These are phyloP conservation scores for Caenorhabditis doughertyi DNA, from an alignment of 2,888 invertebrate genomes.

Conservation along the genomic window DNA sequence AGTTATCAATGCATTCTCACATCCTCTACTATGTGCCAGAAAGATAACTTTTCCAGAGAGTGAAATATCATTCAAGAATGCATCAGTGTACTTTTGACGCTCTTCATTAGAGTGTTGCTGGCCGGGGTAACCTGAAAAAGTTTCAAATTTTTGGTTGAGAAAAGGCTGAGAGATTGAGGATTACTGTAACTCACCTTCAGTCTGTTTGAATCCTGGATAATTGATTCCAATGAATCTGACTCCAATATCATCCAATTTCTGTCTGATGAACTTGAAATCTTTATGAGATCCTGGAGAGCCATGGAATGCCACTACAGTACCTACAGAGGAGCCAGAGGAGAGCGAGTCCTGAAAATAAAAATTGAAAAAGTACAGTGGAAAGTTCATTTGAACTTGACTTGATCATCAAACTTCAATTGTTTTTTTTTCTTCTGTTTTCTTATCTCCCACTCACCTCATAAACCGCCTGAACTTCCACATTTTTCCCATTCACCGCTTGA, in stretches of 20 bases:
- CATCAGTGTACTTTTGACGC: conserved; percentile 66
- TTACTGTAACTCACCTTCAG: conserved; percentile 28
- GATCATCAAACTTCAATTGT: not conserved
- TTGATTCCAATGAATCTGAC: conserved; percentile 74
- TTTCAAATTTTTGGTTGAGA: too few relatives aligned
- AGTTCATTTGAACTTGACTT: not conserved
- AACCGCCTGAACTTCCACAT: conserved; percentile 50
- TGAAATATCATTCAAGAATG: conserved; percentile 57
- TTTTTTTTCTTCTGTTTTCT: not conserved
- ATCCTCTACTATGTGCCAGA: conserved; percentile 70
- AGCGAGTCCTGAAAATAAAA: conserved; percentile 71
- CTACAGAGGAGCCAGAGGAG: conserved; percentile 64
- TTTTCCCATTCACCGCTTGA: conserved; percentile 26
- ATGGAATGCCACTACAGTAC: conserved; percentile 71
- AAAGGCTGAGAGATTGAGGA: not conserved
- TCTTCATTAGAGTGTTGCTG: conserved; percentile 64
- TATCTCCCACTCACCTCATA: conserved; percentile 47
- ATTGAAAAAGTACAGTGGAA: too few relatives aligned
- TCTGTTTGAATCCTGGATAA: conserved; percentile 72
- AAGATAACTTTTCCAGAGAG: conserved; percentile 60
- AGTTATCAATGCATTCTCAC: conserved; percentile 71
- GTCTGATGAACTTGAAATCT: conserved; percentile 73
- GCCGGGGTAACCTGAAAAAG: too few relatives aligned
- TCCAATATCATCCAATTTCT: conserved; percentile 56
- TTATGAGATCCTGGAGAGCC: conserved; percentile 75